phyloP scores from a whole-genome alignment of 2,113 vertebrate genomes.

The Otolemur garnettii region DNA sequence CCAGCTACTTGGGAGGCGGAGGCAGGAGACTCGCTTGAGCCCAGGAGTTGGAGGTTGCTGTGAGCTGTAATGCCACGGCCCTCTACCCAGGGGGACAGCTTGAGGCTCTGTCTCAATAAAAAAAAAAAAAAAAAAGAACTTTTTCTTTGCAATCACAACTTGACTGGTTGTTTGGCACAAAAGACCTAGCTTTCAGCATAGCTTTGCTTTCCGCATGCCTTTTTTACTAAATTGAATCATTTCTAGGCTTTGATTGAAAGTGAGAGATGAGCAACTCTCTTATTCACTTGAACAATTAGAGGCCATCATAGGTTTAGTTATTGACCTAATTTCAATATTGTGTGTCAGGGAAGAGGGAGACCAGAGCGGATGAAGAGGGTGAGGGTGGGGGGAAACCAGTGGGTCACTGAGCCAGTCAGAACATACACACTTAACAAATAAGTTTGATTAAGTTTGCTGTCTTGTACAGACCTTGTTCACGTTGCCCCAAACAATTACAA shows the following conservation, averaged over 20 bases:
- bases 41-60: too few species aligned
- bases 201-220: too few species aligned
- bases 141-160: too few species aligned
- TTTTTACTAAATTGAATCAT: background rate
- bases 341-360: background rate
- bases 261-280: background rate
- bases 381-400: too few species aligned
- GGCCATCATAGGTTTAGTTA: background rate
- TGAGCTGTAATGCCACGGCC: too few species aligned
- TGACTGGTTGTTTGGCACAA: too few species aligned
- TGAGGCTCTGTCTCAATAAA: too few species aligned
- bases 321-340: background rate
- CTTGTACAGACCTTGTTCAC: background rate
- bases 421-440: background rate
- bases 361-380: background rate
- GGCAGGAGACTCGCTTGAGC: too few species aligned
- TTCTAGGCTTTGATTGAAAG: background rate
- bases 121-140: too few species aligned
- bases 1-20: too few species aligned
- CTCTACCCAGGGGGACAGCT: too few species aligned
- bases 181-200: too few species aligned
- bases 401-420: background rate
- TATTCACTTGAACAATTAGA: background rate
- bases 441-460: background rate
- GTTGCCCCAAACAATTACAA: background rate